phyloP scores from a whole-genome alignment of 2,888 invertebrate genomes.

The Caenorhabditis zanzibari region DNA sequence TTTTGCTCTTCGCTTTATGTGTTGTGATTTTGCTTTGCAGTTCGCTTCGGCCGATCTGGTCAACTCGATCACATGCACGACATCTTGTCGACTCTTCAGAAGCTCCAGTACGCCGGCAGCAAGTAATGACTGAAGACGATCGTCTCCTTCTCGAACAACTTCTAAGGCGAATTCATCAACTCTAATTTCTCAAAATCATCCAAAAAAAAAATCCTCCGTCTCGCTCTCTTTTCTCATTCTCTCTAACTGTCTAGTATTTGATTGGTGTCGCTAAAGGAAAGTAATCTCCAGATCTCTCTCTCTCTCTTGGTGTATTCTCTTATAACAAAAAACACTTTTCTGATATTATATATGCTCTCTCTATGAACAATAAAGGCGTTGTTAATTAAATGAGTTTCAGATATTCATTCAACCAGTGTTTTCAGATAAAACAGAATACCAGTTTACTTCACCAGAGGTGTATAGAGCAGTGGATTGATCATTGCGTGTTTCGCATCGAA shows the following conservation, averaged over 20 bases:
- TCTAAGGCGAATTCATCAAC: slow-evolving; percentile 49
- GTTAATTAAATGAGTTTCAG: slow-evolving; percentile 39
- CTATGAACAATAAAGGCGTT: slow-evolving; percentile 62
- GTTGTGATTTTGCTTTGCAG: slow-evolving; percentile 63
- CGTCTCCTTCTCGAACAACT: slow-evolving; percentile 50
- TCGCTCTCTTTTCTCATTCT: slow-evolving; percentile 39
- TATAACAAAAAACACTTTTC: slow-evolving; percentile 49
- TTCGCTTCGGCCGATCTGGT: slow-evolving; percentile 78
- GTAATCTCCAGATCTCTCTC: slow-evolving; percentile 44
- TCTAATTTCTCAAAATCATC: slow-evolving; percentile 15
- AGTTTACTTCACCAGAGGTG: slow-evolving; percentile 43
- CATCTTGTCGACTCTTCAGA: slow-evolving; percentile 76
- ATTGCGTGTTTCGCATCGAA: slow-evolving; percentile 68
- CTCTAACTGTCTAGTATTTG: slow-evolving; percentile 54
- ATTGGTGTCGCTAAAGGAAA: slow-evolving; percentile 56
- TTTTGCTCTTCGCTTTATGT: slow-evolving; percentile 33
- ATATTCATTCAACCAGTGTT: neutral
- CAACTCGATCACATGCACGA: slow-evolving; percentile 78
- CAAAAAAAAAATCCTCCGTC: slow-evolving; percentile 16
- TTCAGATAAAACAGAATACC: neutral
- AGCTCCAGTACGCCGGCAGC: slow-evolving; percentile 73
- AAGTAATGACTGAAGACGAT: slow-evolving; percentile 63
- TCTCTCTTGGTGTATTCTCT: slow-evolving; percentile 49
- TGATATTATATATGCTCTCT: slow-evolving; percentile 48
- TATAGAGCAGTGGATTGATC: slow-evolving; percentile 75